Conservation (phyloP, 2,113 vertebrate genomes). For the Sinocyclocheilus maitianheensis region DNA sequence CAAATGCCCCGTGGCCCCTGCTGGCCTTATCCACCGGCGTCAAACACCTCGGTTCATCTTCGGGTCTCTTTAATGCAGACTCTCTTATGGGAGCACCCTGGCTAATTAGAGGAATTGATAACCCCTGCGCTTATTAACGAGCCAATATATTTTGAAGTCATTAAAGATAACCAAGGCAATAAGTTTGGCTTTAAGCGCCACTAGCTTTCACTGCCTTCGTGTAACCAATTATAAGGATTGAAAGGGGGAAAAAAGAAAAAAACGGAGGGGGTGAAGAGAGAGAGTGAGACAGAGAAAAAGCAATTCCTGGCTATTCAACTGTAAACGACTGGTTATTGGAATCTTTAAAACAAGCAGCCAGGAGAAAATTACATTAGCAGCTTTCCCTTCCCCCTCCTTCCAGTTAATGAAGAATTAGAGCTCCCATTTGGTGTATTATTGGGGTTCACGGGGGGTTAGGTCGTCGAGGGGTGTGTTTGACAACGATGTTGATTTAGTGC, state of each 20-base stretch:
- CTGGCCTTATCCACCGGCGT: conserved; percentile 65
- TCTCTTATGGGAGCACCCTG: conserved; percentile 91
- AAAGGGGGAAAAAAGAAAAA: conserved; percentile 25
- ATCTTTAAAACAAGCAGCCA: conserved; percentile 92
- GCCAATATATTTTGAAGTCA: conserved; percentile 98
- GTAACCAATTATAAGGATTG: conserved; percentile 61
- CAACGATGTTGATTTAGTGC: conserved; percentile 87
- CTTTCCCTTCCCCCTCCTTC: conserved; percentile 81
- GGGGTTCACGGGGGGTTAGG: conserved; percentile 85
- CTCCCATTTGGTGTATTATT: conserved; percentile 94
- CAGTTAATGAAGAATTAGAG: conserved; percentile 98
- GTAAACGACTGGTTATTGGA: conserved; percentile 93
- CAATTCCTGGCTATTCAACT: conserved; percentile 92
- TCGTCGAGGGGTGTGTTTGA: conserved; percentile 82
- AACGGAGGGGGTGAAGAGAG: neutral
- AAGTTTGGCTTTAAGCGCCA: conserved; percentile 92
- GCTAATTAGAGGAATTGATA: conserved; percentile 99
- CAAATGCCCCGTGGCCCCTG: neutral
- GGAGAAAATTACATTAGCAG: conserved; percentile 92
- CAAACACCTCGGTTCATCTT: conserved; percentile 80
- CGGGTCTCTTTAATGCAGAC: conserved; percentile 88
- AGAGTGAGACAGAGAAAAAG: conserved; percentile 66
- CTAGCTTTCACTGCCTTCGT: conserved; percentile 84
- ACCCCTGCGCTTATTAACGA: conserved; percentile 95
- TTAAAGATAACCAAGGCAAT: conserved; percentile 97